These are phyloP conservation scores for Octodonta nipae DNA, from an alignment of 2,888 invertebrate species.

Conservation along the genomic window DNA sequence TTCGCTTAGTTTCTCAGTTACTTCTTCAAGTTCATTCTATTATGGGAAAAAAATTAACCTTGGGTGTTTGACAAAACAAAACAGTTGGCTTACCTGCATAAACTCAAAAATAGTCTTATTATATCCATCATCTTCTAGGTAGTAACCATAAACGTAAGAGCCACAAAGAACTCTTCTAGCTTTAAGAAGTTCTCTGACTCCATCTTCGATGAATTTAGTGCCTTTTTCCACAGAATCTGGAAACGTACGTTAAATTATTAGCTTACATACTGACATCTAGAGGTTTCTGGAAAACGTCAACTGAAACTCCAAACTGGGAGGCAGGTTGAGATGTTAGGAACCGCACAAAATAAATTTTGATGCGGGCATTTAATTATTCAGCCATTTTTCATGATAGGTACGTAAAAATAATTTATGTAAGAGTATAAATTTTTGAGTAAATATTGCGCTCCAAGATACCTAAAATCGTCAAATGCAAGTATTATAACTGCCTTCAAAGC, in stretches of 20 bases:
- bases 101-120: constrained; percentile 54
- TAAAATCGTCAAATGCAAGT: too few relatives aligned
- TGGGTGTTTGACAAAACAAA: not conserved
- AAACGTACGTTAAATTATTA: too few relatives aligned
- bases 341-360: too few relatives aligned
- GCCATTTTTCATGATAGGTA: too few relatives aligned
- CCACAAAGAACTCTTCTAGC: constrained; percentile 49
- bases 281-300: not conserved
- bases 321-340: too few relatives aligned
- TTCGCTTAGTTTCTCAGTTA: constrained; percentile 50
- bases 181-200: constrained; percentile 48
- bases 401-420: too few relatives aligned
- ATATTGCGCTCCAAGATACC: too few relatives aligned
- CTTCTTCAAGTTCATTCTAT: constrained; percentile 53
- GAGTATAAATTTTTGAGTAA: too few relatives aligned
- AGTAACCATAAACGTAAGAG: constrained; percentile 56
- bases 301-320: not conserved
- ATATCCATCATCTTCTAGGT: constrained; percentile 49
- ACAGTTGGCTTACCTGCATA: constrained; percentile 42
- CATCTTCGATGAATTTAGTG: constrained; percentile 48
- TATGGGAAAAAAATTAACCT: constrained; percentile 10
- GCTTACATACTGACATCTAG: too few relatives aligned
- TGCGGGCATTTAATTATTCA: too few relatives aligned
- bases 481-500: too few relatives aligned
- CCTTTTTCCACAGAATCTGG: constrained; percentile 33